Percentiles rank a stretch among this genome's conserved stretches.
Evolutionary conservation across 2,797 vertebrate species (phyloP).

Genomic region (Anolis apletophallus): DNA sequence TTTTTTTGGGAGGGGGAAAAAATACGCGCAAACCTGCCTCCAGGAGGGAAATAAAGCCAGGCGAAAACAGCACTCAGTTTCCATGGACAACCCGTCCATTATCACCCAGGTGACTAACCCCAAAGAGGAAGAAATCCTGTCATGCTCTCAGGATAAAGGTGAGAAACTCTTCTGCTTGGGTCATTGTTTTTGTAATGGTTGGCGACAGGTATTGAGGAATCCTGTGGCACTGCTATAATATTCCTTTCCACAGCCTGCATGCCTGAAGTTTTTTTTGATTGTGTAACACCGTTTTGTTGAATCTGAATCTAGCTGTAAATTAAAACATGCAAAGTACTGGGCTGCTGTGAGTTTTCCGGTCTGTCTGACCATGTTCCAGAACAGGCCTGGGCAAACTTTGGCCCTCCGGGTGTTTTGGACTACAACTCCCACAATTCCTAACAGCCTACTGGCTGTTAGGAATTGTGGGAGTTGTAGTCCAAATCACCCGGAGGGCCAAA

Average conservation of each 20-base stretch:
- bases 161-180: slow-evolving; percentile 40
- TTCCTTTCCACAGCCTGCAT: background rate
- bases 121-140: slow-evolving; percentile 96
- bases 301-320: slow-evolving; percentile 25
- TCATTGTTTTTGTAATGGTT: slow-evolving; percentile 12
- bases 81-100: slow-evolving; percentile 99
- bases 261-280: slow-evolving; percentile 28
- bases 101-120: slow-evolving; percentile 99
- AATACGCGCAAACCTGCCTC: slow-evolving; percentile 57
- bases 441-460: no score
- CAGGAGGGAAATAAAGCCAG: slow-evolving; percentile 71
- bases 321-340: background rate
- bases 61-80: slow-evolving; percentile 75
- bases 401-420: no score
- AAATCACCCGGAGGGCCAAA: no score
- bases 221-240: slow-evolving; percentile 10
- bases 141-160: slow-evolving; percentile 83
- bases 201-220: slow-evolving; percentile 12
- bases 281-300: background rate
- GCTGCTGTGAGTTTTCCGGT: no score
- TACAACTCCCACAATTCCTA: no score
- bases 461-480: no score
- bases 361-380: no score
- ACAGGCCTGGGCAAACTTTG: no score
- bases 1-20: slow-evolving; percentile 53